Conservation (phyloP, 2,888 invertebrate species). For the Bimastos eiseni region DNA sequence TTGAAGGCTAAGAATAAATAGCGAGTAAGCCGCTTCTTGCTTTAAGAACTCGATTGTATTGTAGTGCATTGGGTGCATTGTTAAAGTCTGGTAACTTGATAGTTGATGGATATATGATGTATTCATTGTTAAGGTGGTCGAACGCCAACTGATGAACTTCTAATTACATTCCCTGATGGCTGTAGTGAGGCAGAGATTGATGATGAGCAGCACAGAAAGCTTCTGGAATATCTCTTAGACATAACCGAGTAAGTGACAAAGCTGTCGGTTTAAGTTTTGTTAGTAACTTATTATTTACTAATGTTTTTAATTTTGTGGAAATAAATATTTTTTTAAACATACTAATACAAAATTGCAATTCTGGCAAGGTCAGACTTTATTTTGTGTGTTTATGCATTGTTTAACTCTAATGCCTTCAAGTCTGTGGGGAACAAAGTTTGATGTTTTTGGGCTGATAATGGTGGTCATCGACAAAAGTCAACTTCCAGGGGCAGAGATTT, state of each 20-base stretch:
- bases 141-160: background rate
- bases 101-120: background rate
- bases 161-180: constrained; percentile 3
- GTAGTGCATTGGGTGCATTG: background rate
- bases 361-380: background rate
- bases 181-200: background rate
- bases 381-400: background rate
- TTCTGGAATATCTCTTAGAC: background rate
- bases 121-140: background rate
- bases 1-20: no score
- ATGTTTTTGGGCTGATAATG: no score
- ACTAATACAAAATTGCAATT: background rate
- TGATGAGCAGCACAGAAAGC: background rate
- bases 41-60: background rate
- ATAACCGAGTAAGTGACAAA: background rate
- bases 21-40: background rate
- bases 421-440: no score
- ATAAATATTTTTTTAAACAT: background rate
- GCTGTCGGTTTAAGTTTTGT: background rate
- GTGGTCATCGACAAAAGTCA: no score
- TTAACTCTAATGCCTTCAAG: no score
- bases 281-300: background rate
- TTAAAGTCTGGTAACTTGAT: background rate
- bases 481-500: no score
- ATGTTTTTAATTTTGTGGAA: background rate